Evolutionary conservation across 1,140 invertebrate species (phyloP), one percentile per base, ranked within the genome.

Genomic region (Dendroctonus valens): DNA sequence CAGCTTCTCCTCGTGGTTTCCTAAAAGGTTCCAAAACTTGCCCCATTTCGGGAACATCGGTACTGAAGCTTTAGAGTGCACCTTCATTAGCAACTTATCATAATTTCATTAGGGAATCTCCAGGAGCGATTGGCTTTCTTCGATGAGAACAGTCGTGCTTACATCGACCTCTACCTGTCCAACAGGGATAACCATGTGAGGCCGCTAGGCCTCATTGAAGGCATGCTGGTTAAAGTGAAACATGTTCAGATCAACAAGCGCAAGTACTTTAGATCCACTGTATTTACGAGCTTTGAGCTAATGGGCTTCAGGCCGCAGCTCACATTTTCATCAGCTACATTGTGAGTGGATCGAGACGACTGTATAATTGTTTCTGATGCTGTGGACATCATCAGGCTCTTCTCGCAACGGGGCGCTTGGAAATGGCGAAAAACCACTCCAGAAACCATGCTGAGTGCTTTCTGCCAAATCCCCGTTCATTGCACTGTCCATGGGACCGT

Each of bases 141-240:
- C 26, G 48, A 50, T 14, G 48, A 15, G 5, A 8, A 14, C 7
- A 15, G 6, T 7, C 8, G n/a, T 9, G 8, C 42, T 46, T 50
- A 14, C 12, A 50, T 50, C 7, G 48, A 50, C 26, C 26, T 50
- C n/a, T 50, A 50, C 26, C 12, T 50, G 8, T 14, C 8, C 26
- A 50, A 50, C 26, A 50, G 48, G 26, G 48, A 50, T 7, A 50
- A 50, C 26, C 48, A 50, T 15, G 48, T 50, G 12, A 50, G 7
- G 12, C 48, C 48, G 3, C 26, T 50, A 12, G 48, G 48, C 7
- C 48, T 50, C 7, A 15, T 50, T 11, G 7, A n/a, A n/a, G 12
- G 26, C 7, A 50, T 50, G 48, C 12, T 14, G 12, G 48, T 50
- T n/a, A 8, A 7, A 11, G 12, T 50, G 12, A 50, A 50, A 50